Percentiles rank a stretch among this genome's conserved stretches.
These are phyloP conservation scores for Tipula unca DNA, from an alignment of 2,888 invertebrate species.

Conservation along the genomic window DNA sequence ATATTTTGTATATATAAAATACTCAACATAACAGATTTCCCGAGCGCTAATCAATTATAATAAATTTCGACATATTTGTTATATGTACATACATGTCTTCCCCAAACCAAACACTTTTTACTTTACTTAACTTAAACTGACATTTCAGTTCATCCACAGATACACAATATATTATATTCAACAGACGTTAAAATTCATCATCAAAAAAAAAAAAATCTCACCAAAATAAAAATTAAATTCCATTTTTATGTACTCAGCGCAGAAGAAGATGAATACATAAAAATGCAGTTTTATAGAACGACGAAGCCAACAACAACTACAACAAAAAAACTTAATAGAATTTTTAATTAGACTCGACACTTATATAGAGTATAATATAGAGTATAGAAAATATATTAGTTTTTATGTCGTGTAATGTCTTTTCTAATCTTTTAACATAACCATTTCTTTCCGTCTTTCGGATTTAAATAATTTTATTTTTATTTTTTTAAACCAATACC, in stretches of 20 bases:
- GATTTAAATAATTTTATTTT: background rate
- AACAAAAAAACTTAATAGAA: background rate
- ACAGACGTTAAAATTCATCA: conserved; percentile 8
- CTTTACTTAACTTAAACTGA: background rate
- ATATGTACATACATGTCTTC: background rate
- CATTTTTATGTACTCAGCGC: background rate
- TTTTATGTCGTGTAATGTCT: conserved; percentile 2
- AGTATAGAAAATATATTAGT: background rate
- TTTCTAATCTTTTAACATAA: background rate
- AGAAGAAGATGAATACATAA: background rate
- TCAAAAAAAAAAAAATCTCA: background rate
- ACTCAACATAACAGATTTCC: background rate
- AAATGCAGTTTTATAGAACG: background rate
- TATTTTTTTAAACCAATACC: background rate
- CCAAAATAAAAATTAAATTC: background rate
- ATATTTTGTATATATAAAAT: background rate
- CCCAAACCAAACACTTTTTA: background rate
- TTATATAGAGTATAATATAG: background rate
- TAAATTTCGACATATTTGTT: background rate
- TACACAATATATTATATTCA: background rate
- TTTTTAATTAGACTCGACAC: conserved; percentile 8
- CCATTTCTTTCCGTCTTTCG: background rate
- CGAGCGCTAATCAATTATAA: background rate
- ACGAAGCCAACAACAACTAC: background rate
- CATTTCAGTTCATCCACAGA: background rate